Base-by-base conservation (phyloP, 1,140 invertebrate genomes). In the Cydia fagiglandana region DNA sequence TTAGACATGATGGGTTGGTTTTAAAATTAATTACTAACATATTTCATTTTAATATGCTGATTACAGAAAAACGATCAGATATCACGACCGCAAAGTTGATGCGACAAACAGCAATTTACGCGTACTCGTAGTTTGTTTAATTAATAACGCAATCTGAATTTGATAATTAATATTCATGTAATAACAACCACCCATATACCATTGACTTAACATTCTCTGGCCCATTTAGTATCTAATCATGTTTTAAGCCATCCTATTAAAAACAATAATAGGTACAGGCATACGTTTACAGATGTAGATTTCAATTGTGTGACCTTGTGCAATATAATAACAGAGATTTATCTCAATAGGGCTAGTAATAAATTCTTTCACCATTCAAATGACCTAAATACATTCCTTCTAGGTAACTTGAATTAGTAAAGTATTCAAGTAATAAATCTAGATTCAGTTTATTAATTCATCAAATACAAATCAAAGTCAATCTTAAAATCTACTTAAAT, bases 21-120 rank as follows among this genome's bases (percentile, higher is more conserved):
- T n/a, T 61, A 24, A 61, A 24, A 61, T 61, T 61, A 61, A 61
- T 61, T 20, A 61, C 17, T 61, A 61, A 61, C 17, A 24, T 61
- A 24, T 53, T 61, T 61, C 56, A 61, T 17, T 17, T 56, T 56
- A 17, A 56, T 61, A 24, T 24, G 56, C 20, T 61, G 6, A 61
- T 61, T 61, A 61, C n/a, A 24, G 17, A 61, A 61, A 61, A 61
- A 61, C 56, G 17, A 20, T 61, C 17, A 3, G 17, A 61, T 61
- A 20, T 20, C 20, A 7, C 56, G 20, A 61, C 56, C 20, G 56
- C 56, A 61, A 61, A 61, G 56, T 24, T 61, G 17, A 61, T 24
- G 10, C 56, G 17, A 61, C 20, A 61, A 24, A 10, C 20, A 24
- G 17, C 56, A 61, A 61, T 61, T 61, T 61, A 61, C 17, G 6